A percentile compares a stretch with the other conserved stretches of the same genome.
Conservation (phyloP, 2,113 vertebrate genomes). For the Tricholaema leucomelas region DNA sequence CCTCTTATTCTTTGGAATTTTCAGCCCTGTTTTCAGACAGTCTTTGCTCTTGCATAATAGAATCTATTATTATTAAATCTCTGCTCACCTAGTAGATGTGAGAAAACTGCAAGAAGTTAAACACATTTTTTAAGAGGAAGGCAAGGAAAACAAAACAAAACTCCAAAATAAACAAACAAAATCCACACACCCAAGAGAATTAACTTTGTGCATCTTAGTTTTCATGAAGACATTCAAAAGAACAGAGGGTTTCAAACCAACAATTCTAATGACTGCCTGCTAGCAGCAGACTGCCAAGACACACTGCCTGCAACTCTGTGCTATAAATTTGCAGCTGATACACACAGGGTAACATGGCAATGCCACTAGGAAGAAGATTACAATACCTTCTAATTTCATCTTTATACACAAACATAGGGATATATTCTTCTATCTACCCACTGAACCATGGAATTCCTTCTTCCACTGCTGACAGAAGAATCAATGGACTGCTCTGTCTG, state of each 20-base stretch:
- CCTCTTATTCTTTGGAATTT: background rate
- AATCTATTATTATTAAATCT: background rate
- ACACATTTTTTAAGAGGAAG: background rate
- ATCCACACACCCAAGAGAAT: too few species aligned
- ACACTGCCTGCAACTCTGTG: background rate
- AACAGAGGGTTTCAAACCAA: background rate
- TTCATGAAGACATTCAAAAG: background rate
- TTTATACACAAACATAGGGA: background rate
- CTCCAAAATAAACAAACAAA: background rate
- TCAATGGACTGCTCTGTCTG: background rate
- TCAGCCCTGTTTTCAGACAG: background rate
- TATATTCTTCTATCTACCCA: background rate
- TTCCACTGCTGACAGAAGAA: background rate
- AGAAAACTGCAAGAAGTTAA: background rate
- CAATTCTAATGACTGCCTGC: background rate
- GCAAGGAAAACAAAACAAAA: background rate
- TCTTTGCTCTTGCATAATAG: background rate
- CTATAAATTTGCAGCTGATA: background rate
- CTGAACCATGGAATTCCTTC: background rate
- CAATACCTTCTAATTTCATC: background rate
- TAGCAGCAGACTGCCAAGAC: background rate
- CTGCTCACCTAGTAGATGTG: background rate
- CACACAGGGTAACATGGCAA: background rate
- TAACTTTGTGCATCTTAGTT: background rate
- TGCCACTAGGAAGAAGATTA: background rate